Evolutionary conservation across 2,888 invertebrate genomes (phyloP), one percentile per base, ranked within the genome.

Genomic region (Amphipoea lucens): DNA sequence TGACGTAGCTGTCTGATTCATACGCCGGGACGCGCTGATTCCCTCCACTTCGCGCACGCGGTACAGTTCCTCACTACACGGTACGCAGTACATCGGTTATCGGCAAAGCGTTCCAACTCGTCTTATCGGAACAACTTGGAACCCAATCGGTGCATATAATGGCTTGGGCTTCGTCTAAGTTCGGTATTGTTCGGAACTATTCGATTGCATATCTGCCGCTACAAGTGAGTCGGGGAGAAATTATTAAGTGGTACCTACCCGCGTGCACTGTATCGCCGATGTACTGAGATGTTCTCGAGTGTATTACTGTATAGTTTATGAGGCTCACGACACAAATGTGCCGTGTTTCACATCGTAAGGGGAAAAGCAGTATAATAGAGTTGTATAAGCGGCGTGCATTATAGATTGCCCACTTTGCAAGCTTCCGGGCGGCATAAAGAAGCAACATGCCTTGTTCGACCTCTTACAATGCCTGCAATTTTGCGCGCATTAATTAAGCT

Each of bases 111-210:
- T 66, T 86, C 66, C 60, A 82, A 82, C 84, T 82, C 75, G 70
- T 86, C 84, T 79, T 78, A 79, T 83, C 68, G 86, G 65, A 17
- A 72, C 63, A 75, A 77, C 76, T 86, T 70, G 65, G 73, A 78
- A 67, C 69, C 84, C 82, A 82, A 78, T 86, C 78, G 81, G 67
- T 73, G 87, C 83, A 86, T 83, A 76, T 83, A 81, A 83, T 83
- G 76, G 76, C 78, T 68, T 65, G 69, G 80, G 75, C 76, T 73
- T 70, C 74, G 83, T 57, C 76, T 81, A 71, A 88, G 78, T 86
- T 84, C 81, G 70, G 29, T 70, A 81, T 86, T 81, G 84, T 86
- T 76, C 79, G 17, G 45, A 82, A 88, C 81, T 86, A 79, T 78
- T 80, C 84, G 77, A 65, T 76, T 86, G 86, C 83, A 87, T 87